Base-by-base conservation (phyloP, 2,888 invertebrate genomes). In the Galeopsomyia nigrocyanea region DNA sequence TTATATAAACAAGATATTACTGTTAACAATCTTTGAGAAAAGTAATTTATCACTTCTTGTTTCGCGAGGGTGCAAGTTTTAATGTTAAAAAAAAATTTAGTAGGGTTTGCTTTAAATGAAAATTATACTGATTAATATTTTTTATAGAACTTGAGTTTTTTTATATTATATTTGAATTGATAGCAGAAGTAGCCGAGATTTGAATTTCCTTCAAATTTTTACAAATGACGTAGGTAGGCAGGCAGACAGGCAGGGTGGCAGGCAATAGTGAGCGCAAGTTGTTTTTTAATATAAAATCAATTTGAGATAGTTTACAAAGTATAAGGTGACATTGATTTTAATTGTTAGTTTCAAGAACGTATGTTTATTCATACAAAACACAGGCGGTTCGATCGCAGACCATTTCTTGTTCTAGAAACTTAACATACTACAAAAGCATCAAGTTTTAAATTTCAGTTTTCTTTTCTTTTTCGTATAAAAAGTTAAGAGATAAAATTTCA, bases 221-320 rank as follows among this genome's bases (percentile, higher is more conserved):
- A 47, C 39, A 68, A 72, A 62, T 69, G 65, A 71, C 69, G 62
- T 62, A 76, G 77, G 71, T 78, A 80, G 77, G 76, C 77, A 80
- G 80, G 77, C 82, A 82, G 82, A 79, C 80, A 82, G 82, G 82
- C 80, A 80, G 79, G 82, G 80, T 82, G 82, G 82, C 81, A 80
- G 80, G 78, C 82, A 83, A 80, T 83, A 82, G 80, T 83, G 81
- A 82, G 80, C 82, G 83, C 82, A 84, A 83, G 81, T 81, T 26
- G 5, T 53, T 53, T 19, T 53, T 53, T 53, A 53, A 53, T 53
- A 19, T 21, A 53, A 21, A 3, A 39, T 53, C 19, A 39, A 21
- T 82, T 80, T 77, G 78, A 82, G 78, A 78, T 77, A 77, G 78
- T 78, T 81, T 81, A 81, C 81, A 81, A 78, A 46, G 17, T 39